phyloP scores from a whole-genome alignment of 2,797 vertebrate species.

The Lates japonicus region DNA sequence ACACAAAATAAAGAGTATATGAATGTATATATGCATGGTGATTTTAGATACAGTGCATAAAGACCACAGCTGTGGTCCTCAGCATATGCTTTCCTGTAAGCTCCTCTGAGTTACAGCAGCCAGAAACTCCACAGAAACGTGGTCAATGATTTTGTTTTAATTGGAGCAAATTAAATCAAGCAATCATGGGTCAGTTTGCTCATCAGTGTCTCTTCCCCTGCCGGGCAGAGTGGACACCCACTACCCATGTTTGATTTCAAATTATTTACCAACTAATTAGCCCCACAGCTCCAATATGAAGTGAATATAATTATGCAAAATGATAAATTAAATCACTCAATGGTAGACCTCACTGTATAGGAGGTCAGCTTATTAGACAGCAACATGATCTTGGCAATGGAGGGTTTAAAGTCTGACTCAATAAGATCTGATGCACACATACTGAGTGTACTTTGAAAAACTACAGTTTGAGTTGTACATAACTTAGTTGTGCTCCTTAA shows the following conservation, averaged over 20 bases:
- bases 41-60: not conserved
- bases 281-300: conserved; percentile 45
- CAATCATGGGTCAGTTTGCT: conserved; percentile 71
- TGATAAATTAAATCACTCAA: conserved; percentile 47
- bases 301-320: conserved; percentile 52
- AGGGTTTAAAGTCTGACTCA: conserved; percentile 7
- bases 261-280: conserved; percentile 75
- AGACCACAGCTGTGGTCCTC: not conserved
- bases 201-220: conserved; percentile 57
- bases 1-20: not conserved
- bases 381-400: not conserved
- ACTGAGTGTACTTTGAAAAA: not conserved
- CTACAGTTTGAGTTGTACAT: not conserved
- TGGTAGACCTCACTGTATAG: conserved; percentile 21
- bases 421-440: conserved; percentile 7
- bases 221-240: conserved; percentile 59
- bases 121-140: conserved; percentile 35
- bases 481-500: not conserved
- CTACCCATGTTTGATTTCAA: conserved; percentile 65
- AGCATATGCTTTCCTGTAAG: not conserved
- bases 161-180: conserved; percentile 57
- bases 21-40: not conserved
- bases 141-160: conserved; percentile 55
- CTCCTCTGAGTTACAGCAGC: conserved; percentile 20
- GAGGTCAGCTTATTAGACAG: conserved; percentile 25